A percentile compares a stretch with the other conserved stretches of the same genome.
Evolutionary conservation across 2,113 vertebrate species (phyloP).

Genomic region (Engraulis encrasicolus): DNA sequence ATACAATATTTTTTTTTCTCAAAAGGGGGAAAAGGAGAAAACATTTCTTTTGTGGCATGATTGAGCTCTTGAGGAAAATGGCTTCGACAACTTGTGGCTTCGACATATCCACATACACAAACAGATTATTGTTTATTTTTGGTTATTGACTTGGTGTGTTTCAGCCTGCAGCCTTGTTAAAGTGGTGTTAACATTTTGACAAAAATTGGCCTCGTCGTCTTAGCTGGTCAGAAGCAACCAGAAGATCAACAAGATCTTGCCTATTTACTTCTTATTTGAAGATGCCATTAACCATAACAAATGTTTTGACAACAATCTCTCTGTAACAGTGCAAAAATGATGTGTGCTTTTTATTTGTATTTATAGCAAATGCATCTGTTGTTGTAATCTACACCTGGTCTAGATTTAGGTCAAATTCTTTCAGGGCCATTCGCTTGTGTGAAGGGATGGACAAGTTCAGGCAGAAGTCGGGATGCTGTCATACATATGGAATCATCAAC

Average conservation of each 20-base stretch:
- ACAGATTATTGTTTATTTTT: background rate
- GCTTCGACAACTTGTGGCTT: slow-evolving; percentile 3
- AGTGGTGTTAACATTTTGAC: background rate
- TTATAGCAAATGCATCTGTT: slow-evolving; percentile 40
- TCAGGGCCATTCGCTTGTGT: slow-evolving; percentile 56
- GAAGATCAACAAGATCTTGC: too few species aligned
- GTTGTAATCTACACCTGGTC: slow-evolving; percentile 26
- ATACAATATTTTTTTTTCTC: background rate
- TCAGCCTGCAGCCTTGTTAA: background rate
- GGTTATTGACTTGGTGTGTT: background rate
- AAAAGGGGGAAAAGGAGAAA: too few species aligned
- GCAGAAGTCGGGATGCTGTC: background rate
- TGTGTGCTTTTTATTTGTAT: slow-evolving; percentile 41
- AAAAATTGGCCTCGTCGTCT: background rate
- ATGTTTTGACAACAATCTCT: slow-evolving; percentile 9
- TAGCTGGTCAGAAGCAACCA: too few species aligned
- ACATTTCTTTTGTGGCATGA: too few species aligned
- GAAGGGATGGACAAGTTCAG: slow-evolving; percentile 45
- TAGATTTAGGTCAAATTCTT: slow-evolving; percentile 31
- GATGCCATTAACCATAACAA: too few species aligned
- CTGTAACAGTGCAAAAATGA: slow-evolving; percentile 23
- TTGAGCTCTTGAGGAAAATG: background rate
- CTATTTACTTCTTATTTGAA: too few species aligned
- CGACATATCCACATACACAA: background rate
- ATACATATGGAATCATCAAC: background rate